Conservation (phyloP, 1,140 invertebrate genomes). For the Hylaeus anthracinus region DNA sequence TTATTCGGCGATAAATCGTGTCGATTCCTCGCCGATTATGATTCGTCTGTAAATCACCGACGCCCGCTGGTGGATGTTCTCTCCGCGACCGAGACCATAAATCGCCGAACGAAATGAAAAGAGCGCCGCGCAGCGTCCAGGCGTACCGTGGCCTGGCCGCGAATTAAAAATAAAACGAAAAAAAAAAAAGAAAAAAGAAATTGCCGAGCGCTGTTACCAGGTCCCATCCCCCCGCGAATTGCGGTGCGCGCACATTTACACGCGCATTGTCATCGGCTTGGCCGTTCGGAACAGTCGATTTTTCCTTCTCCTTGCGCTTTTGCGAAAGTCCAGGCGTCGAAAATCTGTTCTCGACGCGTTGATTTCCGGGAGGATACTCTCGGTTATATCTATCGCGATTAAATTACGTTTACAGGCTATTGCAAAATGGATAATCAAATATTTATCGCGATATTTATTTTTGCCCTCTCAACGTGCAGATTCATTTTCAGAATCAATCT, state of each 20-base stretch:
- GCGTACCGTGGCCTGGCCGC: constrained; percentile 26
- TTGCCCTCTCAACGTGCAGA: no score
- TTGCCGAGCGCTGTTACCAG: background rate
- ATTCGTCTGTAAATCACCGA: constrained; percentile 75
- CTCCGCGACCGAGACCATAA: constrained; percentile 60
- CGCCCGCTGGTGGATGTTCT: constrained; percentile 50
- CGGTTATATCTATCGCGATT: no score
- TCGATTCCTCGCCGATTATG: constrained; percentile 76
- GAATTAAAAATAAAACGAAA: constrained; percentile 60
- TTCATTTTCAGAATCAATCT: no score
- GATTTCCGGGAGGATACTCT: no score
- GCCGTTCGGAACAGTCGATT: no score
- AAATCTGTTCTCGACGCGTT: no score
- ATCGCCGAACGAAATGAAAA: constrained; percentile 74
- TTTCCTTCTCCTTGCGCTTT: no score
- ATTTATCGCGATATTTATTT: no score
- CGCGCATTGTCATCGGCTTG: background rate
- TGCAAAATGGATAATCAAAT: no score
- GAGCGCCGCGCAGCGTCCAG: constrained; percentile 12
- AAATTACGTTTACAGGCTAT: no score
- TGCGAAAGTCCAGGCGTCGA: no score
- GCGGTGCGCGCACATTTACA: constrained; percentile 4
- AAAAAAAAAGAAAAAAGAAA: constrained; percentile 14
- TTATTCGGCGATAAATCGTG: constrained; percentile 75
- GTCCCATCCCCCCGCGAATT: constrained; percentile 38